Conservation (phyloP, 1,140 invertebrate species). For the Formica selysi region DNA sequence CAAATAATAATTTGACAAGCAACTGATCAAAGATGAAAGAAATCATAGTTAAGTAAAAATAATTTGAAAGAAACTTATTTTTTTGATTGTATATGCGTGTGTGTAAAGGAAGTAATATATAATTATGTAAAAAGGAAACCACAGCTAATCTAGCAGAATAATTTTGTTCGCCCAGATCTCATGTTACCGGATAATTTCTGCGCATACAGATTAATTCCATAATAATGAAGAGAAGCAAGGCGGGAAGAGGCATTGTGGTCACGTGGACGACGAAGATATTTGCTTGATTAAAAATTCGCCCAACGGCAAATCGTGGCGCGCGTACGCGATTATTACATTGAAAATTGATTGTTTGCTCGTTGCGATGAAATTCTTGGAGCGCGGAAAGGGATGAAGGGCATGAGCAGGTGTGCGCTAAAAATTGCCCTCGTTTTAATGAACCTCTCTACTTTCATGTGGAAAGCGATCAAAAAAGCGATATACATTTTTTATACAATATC, state of each 20-base stretch:
- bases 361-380: conserved; percentile 24
- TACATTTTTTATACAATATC: conserved; percentile 21
- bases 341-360: conserved; percentile 49
- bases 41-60: background rate
- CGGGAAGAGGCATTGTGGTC: background rate
- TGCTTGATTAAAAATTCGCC: conserved; percentile 52
- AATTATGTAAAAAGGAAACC: conserved; percentile 17
- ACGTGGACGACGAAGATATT: conserved; percentile 30
- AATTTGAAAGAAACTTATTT: background rate
- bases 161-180: conserved; percentile 38
- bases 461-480: background rate
- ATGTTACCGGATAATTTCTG: conserved; percentile 15
- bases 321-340: conserved; percentile 42
- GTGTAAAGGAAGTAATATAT: background rate
- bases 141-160: conserved; percentile 32
- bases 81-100: background rate
- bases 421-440: conserved; percentile 31
- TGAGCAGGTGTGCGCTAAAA: conserved; percentile 1
- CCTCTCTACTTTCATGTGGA: background rate
- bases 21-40: background rate
- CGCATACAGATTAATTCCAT: conserved; percentile 28
- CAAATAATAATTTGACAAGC: background rate
- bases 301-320: conserved; percentile 17
- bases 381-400: background rate
- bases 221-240: background rate